Evolutionary conservation across 2,888 invertebrate genomes (phyloP).

Genomic region (Plagiodera versicolora): DNA sequence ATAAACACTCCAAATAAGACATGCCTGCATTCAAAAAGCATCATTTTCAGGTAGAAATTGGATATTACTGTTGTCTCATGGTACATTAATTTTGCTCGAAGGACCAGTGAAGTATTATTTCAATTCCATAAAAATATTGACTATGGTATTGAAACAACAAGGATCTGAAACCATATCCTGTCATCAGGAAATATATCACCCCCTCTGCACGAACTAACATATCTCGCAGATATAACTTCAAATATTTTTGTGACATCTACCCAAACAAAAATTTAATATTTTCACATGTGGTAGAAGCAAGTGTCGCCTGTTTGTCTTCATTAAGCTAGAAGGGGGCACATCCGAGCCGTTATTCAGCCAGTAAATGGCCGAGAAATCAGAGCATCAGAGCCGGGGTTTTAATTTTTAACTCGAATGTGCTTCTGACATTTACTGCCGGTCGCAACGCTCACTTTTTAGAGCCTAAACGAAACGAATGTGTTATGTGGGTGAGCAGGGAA

Average conservation of each 20-base stretch:
- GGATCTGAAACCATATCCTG: too few species aligned
- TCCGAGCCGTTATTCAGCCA: conserved; percentile 49
- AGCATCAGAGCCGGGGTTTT: conserved; percentile 50
- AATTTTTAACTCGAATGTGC: conserved; percentile 54
- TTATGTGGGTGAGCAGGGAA: conserved; percentile 41
- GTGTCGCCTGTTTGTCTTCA: conserved; percentile 49
- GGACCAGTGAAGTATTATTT: too few species aligned
- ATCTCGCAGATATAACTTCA: conserved; percentile 32
- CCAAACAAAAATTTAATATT: conserved; percentile 51
- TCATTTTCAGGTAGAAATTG: too few species aligned
- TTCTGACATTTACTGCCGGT: conserved; percentile 53
- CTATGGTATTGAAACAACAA: too few species aligned
- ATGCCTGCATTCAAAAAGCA: too few species aligned
- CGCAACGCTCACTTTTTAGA: conserved; percentile 49
- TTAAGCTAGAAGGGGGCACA: conserved; percentile 45
- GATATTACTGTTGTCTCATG: too few species aligned
- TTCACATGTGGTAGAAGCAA: conserved; percentile 51
- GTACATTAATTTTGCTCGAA: too few species aligned
- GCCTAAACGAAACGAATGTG: conserved; percentile 49
- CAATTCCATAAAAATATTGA: too few species aligned
- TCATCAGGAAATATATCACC: too few species aligned
- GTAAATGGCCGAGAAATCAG: conserved; percentile 54
- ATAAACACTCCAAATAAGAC: too few species aligned
- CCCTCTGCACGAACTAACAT: not conserved
- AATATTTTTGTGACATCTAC: conserved; percentile 47